Base-by-base conservation (phyloP, 2,113 vertebrate genomes). In the Tinamus guttatus region DNA sequence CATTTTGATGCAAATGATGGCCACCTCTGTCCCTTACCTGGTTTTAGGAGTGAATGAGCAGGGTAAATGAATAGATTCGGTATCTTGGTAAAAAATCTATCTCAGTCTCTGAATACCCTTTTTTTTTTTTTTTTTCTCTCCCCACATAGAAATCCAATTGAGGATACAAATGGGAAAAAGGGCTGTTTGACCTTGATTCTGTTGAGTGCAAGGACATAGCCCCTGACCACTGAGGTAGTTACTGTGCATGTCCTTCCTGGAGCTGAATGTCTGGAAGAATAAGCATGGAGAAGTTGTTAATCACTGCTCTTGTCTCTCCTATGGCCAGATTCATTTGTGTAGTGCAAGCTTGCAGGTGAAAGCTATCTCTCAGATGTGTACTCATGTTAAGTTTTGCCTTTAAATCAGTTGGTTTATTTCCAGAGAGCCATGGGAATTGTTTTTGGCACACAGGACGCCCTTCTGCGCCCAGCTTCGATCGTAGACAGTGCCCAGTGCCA, bases 381-480 rank as follows among this genome's bases (percentile, higher is more conserved):
- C 24, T 71, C 40, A 38, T 41, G 41, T 82, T 91, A 77, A 88
- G n/a, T 18, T 40, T 54, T 75, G 40, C 51, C 81, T 81, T 89
- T 81, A 67, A 43, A 86, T 70, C 30, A 11, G 54, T 21, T 79
- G 65, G 69, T 91, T 91, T 91, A 14, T 95, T 89, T 87, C 51
- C 84, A 91, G 89, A 81, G 76, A 77, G 60, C 65, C 45, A 20
- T 68, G 65, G 74, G 45, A 81, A 63, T 81, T 89, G 81, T 51
- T 84, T 86, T 78, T 81, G 91, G 81, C 77, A 70, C 15, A 17
- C 15, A 16, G 67, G 64, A 71, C 51, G 54, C 22, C 69, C 51
- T 78, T 86, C 80, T 84, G 51, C 86, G 95, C 86, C 83, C 60
- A 70, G 73, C 56, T 91, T 69, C 81, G 77, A 49, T 80, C 74